phyloP scores from a whole-genome alignment of 1,140 invertebrate species.

The Goniozus legneri region DNA sequence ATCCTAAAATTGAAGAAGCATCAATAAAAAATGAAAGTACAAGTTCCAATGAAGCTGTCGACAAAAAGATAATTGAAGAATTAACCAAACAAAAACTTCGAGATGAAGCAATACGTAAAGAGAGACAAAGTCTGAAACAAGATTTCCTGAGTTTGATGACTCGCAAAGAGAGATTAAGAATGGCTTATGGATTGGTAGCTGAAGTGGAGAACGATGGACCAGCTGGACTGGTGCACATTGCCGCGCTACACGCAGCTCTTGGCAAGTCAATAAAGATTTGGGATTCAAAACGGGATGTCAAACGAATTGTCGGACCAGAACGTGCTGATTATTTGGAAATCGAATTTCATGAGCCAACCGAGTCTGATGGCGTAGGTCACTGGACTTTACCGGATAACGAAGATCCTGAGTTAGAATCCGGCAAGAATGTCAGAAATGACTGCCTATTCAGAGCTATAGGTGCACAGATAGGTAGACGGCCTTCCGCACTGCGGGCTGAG shows the following conservation, averaged over 20 bases:
- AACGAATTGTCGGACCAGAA: constrained; percentile 5
- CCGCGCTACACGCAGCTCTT: constrained; percentile 9
- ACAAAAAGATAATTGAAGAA: too few species aligned
- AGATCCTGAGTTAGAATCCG: constrained; percentile 11
- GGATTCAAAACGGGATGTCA: background rate
- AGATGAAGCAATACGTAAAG: too few species aligned
- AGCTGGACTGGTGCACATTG: constrained; percentile 14
- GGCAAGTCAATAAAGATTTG: constrained; percentile 15
- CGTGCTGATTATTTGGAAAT: constrained; percentile 12
- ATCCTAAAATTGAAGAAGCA: too few species aligned
- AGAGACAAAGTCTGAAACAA: too few species aligned
- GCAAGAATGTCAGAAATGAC: constrained; percentile 18
- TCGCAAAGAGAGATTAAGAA: background rate
- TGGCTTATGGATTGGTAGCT: background rate
- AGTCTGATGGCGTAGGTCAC: constrained; percentile 17
- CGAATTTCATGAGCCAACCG: constrained; percentile 10
- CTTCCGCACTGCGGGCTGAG: constrained; percentile 5
- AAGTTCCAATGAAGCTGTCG: too few species aligned
- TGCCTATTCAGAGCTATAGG: constrained; percentile 29
- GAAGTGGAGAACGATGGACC: constrained; percentile 19
- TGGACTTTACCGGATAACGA: constrained; percentile 22
- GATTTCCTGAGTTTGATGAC: too few species aligned
- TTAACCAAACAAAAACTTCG: too few species aligned
- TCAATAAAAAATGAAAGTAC: too few species aligned
- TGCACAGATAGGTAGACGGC: constrained; percentile 9